Percentiles rank a stretch among this genome's conserved stretches.
phyloP scores from a whole-genome alignment of 1,140 invertebrate genomes.

The Papilio machaon region DNA sequence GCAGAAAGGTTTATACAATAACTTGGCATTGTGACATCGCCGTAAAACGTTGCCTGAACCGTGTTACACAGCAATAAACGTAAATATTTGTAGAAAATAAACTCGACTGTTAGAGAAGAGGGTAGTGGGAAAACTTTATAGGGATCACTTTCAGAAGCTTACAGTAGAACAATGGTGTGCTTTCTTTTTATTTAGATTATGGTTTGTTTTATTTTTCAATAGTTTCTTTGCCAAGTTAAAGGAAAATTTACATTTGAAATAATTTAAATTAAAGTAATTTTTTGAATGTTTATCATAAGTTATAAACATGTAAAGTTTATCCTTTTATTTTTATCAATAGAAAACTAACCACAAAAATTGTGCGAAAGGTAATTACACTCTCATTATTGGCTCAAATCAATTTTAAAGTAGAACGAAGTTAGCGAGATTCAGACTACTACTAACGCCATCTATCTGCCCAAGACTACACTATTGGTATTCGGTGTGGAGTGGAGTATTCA shows the following conservation, averaged over 20 bases:
- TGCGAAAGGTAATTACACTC: neutral
- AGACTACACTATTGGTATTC: neutral
- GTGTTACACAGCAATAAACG: slow-evolving; percentile 49
- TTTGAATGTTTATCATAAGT: neutral
- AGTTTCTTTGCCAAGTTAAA: neutral
- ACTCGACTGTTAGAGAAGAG: slow-evolving; percentile 39
- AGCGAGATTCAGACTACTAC: neutral
- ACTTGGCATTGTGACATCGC: slow-evolving; percentile 36
- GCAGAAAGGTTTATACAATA: slow-evolving; percentile 36
- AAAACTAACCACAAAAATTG: neutral
- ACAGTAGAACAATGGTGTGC: slow-evolving; percentile 43
- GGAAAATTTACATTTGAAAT: neutral
- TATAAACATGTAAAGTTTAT: neutral
- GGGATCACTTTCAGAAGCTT: slow-evolving; percentile 46
- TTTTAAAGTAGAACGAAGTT: neutral
- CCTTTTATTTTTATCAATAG: neutral
- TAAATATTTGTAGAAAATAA: slow-evolving; percentile 50
- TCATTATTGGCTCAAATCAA: neutral
- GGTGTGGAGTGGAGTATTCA: neutral
- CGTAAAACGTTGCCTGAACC: slow-evolving; percentile 29
- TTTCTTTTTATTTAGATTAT: slow-evolving; percentile 4
- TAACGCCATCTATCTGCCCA: neutral
- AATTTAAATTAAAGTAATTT: too few species aligned
- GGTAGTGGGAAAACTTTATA: slow-evolving; percentile 55
- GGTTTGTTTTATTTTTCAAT: neutral